These are phyloP conservation scores for Geotrupes spiniger DNA, from an alignment of 2,888 invertebrate species.

Conservation along the genomic window DNA sequence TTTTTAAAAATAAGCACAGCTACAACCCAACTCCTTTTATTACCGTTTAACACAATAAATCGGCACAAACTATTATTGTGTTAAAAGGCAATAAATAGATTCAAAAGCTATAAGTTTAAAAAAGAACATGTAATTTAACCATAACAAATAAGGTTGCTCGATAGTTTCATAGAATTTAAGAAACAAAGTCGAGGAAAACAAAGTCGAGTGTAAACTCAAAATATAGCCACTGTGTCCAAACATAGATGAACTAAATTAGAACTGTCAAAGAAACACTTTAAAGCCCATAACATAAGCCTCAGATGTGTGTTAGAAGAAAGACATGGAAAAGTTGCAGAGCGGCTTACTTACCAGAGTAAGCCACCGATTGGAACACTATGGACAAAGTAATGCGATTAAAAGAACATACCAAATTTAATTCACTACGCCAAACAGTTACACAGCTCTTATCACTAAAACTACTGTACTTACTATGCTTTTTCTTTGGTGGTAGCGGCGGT, in stretches of 20 bases:
- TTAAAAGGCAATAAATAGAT: background rate
- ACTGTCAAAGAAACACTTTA: constrained; percentile 8
- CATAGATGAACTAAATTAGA: background rate
- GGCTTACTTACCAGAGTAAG: constrained; percentile 89
- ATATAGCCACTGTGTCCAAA: constrained; percentile 2
- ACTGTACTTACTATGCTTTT: constrained; percentile 85
- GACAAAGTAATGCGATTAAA: constrained; percentile 46
- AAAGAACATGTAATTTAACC: too few species aligned
- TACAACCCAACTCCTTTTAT: too few species aligned
- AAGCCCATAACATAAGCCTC: constrained; percentile 10
- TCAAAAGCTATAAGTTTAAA: too few species aligned
- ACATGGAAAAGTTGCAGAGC: constrained; percentile 32
- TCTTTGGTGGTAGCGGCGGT: constrained; percentile 89
- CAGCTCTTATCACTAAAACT: background rate
- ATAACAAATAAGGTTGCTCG: too few species aligned
- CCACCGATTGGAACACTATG: constrained; percentile 94
- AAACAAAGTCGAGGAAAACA: too few species aligned
- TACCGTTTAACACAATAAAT: background rate
- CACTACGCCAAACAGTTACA: background rate
- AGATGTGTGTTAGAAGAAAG: constrained; percentile 13
- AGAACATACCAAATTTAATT: too few species aligned
- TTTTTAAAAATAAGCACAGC: background rate
- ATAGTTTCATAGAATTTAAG: too few species aligned
- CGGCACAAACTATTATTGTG: background rate
- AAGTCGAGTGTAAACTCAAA: too few species aligned